These are phyloP conservation scores for Thunnus maccoyii DNA, from an alignment of 2,113 vertebrate species.

Conservation along the genomic window DNA sequence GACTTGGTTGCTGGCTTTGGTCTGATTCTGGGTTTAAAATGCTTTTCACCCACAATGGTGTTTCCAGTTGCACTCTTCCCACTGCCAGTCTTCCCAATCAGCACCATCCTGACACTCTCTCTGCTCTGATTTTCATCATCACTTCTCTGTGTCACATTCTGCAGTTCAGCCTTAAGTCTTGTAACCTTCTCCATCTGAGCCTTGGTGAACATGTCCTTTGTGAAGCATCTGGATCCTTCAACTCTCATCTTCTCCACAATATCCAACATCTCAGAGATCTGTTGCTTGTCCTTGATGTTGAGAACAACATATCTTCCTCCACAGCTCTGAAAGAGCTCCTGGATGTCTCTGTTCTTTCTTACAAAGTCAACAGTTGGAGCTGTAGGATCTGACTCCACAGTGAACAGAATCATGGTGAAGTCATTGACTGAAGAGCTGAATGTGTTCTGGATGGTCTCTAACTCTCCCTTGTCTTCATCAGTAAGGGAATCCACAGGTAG, in stretches of 20 bases:
- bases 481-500: constrained; percentile 38
- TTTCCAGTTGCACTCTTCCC: constrained; percentile 66
- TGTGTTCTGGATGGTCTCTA: constrained; percentile 36
- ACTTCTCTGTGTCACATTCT: not conserved
- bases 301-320: not conserved
- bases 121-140: not conserved
- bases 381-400: constrained; percentile 13
- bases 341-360: constrained; percentile 32
- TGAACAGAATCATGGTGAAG: constrained; percentile 54
- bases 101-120: constrained; percentile 47
- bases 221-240: constrained; percentile 7
- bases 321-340: constrained; percentile 6
- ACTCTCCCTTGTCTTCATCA: constrained; percentile 42
- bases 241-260: not conserved
- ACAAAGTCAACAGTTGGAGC: not conserved
- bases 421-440: not conserved
- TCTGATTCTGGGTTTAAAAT: constrained; percentile 4
- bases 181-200: constrained; percentile 6
- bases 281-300: constrained; percentile 40
- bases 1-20: not conserved
- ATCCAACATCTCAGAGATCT: constrained; percentile 34
- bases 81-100: constrained; percentile 52
- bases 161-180: not conserved
- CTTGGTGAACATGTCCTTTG: constrained; percentile 9
- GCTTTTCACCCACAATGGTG: constrained; percentile 9